These are phyloP conservation scores for Tipula unca DNA, from an alignment of 2,888 invertebrate species.

Conservation along the genomic window DNA sequence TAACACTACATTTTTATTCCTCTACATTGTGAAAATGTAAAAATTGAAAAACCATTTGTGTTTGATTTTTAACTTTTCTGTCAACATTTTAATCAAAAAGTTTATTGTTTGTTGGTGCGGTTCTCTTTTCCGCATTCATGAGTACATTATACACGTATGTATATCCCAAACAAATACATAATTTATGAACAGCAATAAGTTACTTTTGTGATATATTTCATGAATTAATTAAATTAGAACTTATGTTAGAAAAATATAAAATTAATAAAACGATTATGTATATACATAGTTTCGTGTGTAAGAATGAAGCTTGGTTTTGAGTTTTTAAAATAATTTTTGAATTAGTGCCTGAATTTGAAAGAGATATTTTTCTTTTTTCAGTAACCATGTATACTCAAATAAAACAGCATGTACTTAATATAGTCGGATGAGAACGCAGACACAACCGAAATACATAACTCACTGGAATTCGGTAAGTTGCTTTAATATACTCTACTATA, in stretches of 20 bases:
- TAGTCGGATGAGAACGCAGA: too few species aligned
- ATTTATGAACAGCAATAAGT: neutral
- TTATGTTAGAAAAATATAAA: neutral
- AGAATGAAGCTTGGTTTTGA: too few species aligned
- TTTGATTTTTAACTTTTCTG: conserved; percentile 1
- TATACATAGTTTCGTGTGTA: neutral
- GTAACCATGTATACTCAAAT: too few species aligned
- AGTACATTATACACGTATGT: neutral
- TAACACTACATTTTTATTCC: too few species aligned
- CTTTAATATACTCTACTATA: too few species aligned
- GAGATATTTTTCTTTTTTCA: too few species aligned
- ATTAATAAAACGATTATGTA: neutral
- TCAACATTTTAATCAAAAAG: conserved; percentile 2
- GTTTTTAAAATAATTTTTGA: too few species aligned
- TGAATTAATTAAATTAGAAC: neutral
- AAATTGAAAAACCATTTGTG: neutral
- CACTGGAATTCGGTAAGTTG: conserved; percentile 38
- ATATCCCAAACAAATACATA: neutral
- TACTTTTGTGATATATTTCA: neutral
- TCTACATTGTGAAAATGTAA: neutral
- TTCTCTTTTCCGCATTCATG: neutral
- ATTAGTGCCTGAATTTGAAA: too few species aligned
- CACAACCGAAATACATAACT: too few species aligned
- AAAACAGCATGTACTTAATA: too few species aligned
- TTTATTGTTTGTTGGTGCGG: neutral